A percentile compares a stretch with the other conserved stretches of the same genome.
phyloP scores from a whole-genome alignment of 2,888 invertebrate species.

The Halictus quadricinctus region DNA sequence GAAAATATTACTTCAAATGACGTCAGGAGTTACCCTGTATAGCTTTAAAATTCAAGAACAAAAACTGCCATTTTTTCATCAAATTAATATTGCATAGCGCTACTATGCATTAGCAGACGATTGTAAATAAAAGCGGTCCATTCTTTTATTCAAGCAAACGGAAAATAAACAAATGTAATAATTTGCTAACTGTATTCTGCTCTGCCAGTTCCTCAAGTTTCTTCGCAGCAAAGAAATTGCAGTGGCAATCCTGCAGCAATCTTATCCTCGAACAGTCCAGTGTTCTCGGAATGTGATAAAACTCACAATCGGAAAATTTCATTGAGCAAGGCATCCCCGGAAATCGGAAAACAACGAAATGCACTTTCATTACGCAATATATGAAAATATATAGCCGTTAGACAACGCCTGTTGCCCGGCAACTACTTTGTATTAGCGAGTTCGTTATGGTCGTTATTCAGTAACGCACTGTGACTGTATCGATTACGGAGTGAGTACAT shows the following conservation, averaged over 20 bases:
- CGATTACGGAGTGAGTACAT: conserved; percentile 38
- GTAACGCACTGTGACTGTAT: conserved; percentile 24
- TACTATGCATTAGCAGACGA: too few relatives aligned
- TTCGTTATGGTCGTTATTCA: conserved; percentile 59
- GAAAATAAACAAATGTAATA: neutral
- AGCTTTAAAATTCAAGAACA: too few relatives aligned
- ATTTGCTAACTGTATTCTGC: neutral
- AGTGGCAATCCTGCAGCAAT: neutral
- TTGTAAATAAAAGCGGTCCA: neutral
- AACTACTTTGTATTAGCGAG: conserved; percentile 30
- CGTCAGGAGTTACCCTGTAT: too few relatives aligned
- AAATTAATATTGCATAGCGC: too few relatives aligned
- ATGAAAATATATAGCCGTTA: conserved; percentile 18
- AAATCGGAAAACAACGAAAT: conserved; percentile 16
- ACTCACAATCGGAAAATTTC: conserved; percentile 9
- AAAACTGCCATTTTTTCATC: too few relatives aligned
- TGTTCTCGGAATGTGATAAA: conserved; percentile 2
- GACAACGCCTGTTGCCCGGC: neutral
- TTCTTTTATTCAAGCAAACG: neutral
- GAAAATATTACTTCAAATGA: too few relatives aligned
- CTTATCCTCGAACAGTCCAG: neutral
- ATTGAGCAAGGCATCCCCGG: too few relatives aligned
- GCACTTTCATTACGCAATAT: conserved; percentile 33
- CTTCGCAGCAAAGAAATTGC: neutral
- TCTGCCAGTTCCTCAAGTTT: neutral